Conservation (phyloP, 2,888 invertebrate species). For the Desoria tigrina region DNA sequence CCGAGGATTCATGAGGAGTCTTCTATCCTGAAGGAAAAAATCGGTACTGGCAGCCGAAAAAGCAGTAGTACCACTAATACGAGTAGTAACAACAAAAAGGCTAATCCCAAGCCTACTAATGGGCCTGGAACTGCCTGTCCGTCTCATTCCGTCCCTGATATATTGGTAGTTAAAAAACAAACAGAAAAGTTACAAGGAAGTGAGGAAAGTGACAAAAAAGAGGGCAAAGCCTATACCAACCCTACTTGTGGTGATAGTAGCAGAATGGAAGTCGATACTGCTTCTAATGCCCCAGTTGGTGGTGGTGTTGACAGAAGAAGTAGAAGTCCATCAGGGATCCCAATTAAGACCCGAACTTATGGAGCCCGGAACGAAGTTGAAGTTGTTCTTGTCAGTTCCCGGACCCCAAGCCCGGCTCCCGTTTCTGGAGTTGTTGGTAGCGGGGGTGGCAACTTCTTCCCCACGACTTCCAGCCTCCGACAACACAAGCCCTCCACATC, state of each 20-base stretch:
- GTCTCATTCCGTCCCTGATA: background rate
- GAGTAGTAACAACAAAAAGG: background rate
- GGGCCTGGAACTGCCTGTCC: background rate
- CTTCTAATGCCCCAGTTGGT: background rate
- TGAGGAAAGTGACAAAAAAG: slow-evolving; percentile 13
- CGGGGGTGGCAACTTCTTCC: slow-evolving; percentile 33
- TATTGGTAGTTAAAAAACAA: slow-evolving; percentile 15
- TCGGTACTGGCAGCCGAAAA: background rate
- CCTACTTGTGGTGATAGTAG: background rate
- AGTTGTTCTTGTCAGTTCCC: slow-evolving; percentile 51
- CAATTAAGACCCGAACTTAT: slow-evolving; percentile 49
- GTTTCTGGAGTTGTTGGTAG: slow-evolving; percentile 35
- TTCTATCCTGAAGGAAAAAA: background rate
- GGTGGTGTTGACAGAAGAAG: slow-evolving; percentile 25
- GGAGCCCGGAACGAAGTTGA: slow-evolving; percentile 52
- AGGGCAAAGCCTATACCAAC: background rate
- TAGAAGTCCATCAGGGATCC: slow-evolving; percentile 35
- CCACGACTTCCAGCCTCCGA: slow-evolving; percentile 21
- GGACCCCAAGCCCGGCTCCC: slow-evolving; percentile 51
- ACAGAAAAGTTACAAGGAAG: background rate
- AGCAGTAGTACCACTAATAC: slow-evolving; percentile 1
- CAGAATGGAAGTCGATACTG: slow-evolving; percentile 18
- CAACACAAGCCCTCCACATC: slow-evolving; percentile 21
- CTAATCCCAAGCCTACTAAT: slow-evolving; percentile 12
- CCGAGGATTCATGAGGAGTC: too few species aligned